phyloP scores from a whole-genome alignment of 2,797 vertebrate species.

The Enteromius paludinosus region DNA sequence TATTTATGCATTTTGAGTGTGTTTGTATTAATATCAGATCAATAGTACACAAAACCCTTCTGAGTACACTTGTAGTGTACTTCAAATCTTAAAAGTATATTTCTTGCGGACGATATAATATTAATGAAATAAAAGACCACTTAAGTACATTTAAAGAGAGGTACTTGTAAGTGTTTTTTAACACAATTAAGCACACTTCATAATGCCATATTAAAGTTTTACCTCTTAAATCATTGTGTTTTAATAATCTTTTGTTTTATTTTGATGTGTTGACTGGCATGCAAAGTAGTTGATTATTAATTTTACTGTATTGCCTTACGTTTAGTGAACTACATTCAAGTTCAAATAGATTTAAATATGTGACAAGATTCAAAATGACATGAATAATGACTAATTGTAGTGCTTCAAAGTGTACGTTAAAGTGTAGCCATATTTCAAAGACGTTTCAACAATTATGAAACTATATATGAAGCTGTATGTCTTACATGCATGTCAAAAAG shows the following conservation, averaged over 20 bases:
- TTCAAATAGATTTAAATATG: neutral
- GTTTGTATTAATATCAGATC: neutral
- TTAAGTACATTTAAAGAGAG: neutral
- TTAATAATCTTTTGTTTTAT: neutral
- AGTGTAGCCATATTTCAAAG: neutral
- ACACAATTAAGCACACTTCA: neutral
- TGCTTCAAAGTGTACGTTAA: neutral
- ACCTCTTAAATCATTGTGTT: too few relatives aligned
- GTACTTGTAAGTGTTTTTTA: neutral
- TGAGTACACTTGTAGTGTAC: neutral
- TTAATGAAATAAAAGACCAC: neutral
- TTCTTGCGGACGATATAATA: too few relatives aligned
- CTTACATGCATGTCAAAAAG: too few relatives aligned
- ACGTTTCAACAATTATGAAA: too few relatives aligned
- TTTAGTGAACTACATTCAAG: neutral
- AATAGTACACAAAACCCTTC: neutral
- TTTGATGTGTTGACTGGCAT: neutral
- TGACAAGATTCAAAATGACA: neutral
- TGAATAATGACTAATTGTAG: neutral
- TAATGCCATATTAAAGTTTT: neutral
- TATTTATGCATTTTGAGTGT: neutral
- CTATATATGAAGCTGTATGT: too few relatives aligned
- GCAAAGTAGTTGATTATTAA: neutral
- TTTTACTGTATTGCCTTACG: neutral
- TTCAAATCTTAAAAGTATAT: neutral